Base-by-base conservation (phyloP, 2,888 invertebrate species). In the Heteromurus nitidus region DNA sequence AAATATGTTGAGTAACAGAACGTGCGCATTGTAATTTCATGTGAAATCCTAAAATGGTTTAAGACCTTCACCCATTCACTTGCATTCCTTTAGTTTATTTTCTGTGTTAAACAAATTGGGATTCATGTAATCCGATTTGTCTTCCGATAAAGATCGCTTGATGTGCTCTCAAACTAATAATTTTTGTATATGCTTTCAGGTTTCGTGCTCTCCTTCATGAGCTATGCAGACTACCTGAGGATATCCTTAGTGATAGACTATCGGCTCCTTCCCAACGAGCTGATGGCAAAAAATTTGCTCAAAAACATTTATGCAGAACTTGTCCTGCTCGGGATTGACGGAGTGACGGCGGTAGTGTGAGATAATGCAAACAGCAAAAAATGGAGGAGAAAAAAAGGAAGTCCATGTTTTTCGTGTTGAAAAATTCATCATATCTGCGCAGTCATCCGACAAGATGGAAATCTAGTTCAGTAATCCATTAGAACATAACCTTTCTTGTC, bases 271-370 rank as follows among this genome's bases (percentile, higher is more conserved):
- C 84, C 84, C 42, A 68, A 20, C 13, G 69, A 80, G 36, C 42
- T 69, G 28, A 60, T 82, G 69, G 84, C 82, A 64, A 82, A 77
- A 58, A 80, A 84, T 58, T 65, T 84, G 28, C 77, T 84, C 30
- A 82, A 82, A 72, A 84, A 81, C 67, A 64, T 84, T 73, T 84
- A 84, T 53, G 72, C 82, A 50, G 84, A 84, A 36, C 77, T 84
- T 47, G 77, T 82, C 7, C 69, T 81, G 58, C 62, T 84, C 36
- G 82, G 84, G 22, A 80, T 82, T 36, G 82, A 82, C 18, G 82
- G 74, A 69, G 67, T 62, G 16, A 44, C 65, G 22, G 62, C 58
- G 1, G 79, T 70, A 13, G 36, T 36, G 13, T 36, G 13, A 13
- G 36, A 36, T 69, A 44, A 60, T 16, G 13, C 18, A 16, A 11